phyloP scores from a whole-genome alignment of 2,113 vertebrate genomes.

The Turdus rufiventris region DNA sequence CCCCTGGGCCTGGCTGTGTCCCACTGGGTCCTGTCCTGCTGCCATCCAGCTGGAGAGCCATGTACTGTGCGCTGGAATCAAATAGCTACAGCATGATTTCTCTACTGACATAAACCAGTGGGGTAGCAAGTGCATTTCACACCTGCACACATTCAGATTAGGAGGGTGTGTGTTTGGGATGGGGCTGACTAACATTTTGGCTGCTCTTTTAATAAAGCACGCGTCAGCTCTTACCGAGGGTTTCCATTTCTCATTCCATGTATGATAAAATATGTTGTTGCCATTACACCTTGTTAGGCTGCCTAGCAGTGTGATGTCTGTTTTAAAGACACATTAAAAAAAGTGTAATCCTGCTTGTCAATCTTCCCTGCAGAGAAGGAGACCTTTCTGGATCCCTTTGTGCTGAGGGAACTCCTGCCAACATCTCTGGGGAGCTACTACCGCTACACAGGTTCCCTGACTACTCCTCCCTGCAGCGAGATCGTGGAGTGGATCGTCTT shows the following conservation, averaged over 20 bases:
- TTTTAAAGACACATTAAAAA: not conserved
- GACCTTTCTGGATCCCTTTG: conserved; percentile 94
- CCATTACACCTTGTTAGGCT: conserved; percentile 45
- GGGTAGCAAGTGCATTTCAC: not conserved
- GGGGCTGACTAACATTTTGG: not conserved
- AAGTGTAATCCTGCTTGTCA: conserved; percentile 31
- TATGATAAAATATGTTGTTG: conserved; percentile 33
- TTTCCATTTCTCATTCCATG: not conserved
- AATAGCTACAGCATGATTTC: not conserved
- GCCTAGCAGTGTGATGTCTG: conserved; percentile 15
- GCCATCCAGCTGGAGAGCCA: not conserved
- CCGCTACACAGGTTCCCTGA: conserved; percentile 91
- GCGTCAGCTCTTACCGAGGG: not conserved
- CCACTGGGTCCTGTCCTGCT: not conserved
- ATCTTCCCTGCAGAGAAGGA: conserved; percentile 86
- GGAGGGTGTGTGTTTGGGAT: not conserved
- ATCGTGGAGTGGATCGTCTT: conserved; percentile 97
- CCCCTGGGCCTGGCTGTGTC: not conserved
- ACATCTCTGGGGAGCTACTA: conserved; percentile 89
- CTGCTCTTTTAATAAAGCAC: conserved; percentile 40
- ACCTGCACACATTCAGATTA: not conserved
- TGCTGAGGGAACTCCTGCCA: conserved; percentile 89
- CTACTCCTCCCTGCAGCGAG: conserved; percentile 93
- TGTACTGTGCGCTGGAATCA: not conserved
- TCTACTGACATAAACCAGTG: not conserved